These are phyloP conservation scores for Seriola rivoliana DNA, from an alignment of 2,113 vertebrate species.

Conservation along the genomic window DNA sequence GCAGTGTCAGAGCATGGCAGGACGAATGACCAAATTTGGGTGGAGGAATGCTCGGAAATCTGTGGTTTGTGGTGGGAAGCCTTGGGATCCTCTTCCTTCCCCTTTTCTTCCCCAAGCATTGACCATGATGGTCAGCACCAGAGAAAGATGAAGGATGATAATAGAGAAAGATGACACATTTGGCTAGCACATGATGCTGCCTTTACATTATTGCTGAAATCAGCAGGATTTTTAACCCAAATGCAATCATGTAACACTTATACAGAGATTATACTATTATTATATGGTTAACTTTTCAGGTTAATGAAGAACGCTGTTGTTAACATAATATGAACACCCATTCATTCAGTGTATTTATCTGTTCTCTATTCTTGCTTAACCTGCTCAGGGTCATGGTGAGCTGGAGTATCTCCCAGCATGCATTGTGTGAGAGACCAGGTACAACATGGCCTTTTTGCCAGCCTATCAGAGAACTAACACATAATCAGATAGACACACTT, in stretches of 20 bases:
- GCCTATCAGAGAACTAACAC: background rate
- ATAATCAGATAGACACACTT: background rate
- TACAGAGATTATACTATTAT: background rate
- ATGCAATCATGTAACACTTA: background rate
- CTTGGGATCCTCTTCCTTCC: slow-evolving; percentile 57
- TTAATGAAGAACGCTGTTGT: background rate
- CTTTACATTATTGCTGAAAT: slow-evolving; percentile 25
- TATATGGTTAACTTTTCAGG: no score
- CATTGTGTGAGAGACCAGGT: background rate
- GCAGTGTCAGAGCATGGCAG: background rate
- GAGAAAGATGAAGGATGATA: background rate
- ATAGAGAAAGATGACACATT: slow-evolving; percentile 18
- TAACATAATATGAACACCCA: background rate
- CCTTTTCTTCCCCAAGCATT: slow-evolving; percentile 14
- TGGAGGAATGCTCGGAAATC: slow-evolving; percentile 12
- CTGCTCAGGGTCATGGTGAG: background rate
- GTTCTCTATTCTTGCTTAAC: background rate
- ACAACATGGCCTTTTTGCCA: background rate
- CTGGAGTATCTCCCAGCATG: background rate
- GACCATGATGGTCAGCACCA: background rate
- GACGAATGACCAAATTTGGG: slow-evolving; percentile 58
- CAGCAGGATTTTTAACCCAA: slow-evolving; percentile 30
- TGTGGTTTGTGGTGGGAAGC: slow-evolving; percentile 24
- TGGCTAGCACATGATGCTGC: slow-evolving; percentile 20
- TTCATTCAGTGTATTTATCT: background rate